Evolutionary conservation across 2,888 invertebrate species (phyloP).

Genomic region (Drymonia ruficornis): DNA sequence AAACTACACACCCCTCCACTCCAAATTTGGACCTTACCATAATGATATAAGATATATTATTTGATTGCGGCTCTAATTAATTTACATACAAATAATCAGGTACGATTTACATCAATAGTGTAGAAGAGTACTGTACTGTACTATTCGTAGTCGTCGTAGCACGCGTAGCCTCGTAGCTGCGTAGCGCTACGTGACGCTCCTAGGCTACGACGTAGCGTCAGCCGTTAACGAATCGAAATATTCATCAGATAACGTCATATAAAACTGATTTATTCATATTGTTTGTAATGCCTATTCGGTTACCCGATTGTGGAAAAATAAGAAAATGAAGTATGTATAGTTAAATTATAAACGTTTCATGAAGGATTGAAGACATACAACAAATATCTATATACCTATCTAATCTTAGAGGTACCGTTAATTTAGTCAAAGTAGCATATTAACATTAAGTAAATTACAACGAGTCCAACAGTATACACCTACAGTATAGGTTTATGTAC

Average conservation of each 20-base stretch:
- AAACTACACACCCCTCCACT: background rate
- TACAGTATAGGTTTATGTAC: no score
- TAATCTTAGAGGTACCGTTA: no score
- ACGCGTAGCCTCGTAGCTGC: constrained; percentile 5
- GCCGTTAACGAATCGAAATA: background rate
- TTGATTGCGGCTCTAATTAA: constrained; percentile 16
- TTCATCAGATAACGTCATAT: constrained; percentile 1
- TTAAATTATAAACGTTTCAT: no score
- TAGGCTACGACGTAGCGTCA: background rate
- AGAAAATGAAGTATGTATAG: no score
- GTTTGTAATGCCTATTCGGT: background rate
- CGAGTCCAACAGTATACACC: no score
- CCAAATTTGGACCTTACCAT: constrained; percentile 22
- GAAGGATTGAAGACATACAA: no score
- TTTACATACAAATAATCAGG: constrained; percentile 38
- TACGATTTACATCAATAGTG: constrained; percentile 23
- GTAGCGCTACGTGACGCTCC: constrained; percentile 12
- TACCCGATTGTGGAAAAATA: background rate
- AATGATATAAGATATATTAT: constrained; percentile 10
- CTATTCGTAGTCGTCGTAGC: constrained; percentile 4
- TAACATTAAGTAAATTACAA: no score
- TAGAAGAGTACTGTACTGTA: background rate
- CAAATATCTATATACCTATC: no score
- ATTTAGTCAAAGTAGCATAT: no score
- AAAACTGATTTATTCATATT: background rate